Base-by-base conservation (phyloP, 2,888 invertebrate genomes). In the Thymelicus acteon region DNA sequence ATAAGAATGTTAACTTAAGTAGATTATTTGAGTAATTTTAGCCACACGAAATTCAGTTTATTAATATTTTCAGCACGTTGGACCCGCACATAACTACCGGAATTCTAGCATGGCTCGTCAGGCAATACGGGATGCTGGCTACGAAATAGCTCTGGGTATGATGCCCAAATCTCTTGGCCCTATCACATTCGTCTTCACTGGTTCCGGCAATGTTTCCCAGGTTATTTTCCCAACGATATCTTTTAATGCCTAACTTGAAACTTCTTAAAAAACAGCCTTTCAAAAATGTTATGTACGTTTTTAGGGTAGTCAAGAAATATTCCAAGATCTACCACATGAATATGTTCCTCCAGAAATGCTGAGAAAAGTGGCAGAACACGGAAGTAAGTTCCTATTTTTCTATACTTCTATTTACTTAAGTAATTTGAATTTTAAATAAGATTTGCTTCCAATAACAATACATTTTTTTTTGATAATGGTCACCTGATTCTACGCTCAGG, bases 101-200 rank as follows among this genome's bases (percentile, higher is more conserved):
- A 99, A 98, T 87, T 98, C 98, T 0, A 98, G 98, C 79, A 99
- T 99, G 98, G 99, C 99, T 0, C 95, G 98, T 39, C 99, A 99
- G 88, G 98, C 99, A 0, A 97, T 99, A 57, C 95, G 99, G 19
- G 99, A 99, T 86, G 98, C 99, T n/a, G 99, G 99, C 0, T 99
- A 99, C 88, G 99, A 99, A 92, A 98, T 99, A 62, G 96, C 99
- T 0, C 91, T 99, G 66, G 97, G 96, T 5, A 96, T 98, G 94
- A 98, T 99, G 98, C 99, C 99, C 1, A 97, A 98, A 88, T 99
- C 99, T 0, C 96, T 99, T 64, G 99, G 99, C 2, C 99, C 99
- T 0, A 92, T 99, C 64, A 99, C 99, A 0, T 98, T 99, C 88
- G 97, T 99, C 0, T 99, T 99, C 85, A 99, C 99, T 8, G 99